phyloP scores from a whole-genome alignment of 2,888 invertebrate species.

The Euzetes globulus region DNA sequence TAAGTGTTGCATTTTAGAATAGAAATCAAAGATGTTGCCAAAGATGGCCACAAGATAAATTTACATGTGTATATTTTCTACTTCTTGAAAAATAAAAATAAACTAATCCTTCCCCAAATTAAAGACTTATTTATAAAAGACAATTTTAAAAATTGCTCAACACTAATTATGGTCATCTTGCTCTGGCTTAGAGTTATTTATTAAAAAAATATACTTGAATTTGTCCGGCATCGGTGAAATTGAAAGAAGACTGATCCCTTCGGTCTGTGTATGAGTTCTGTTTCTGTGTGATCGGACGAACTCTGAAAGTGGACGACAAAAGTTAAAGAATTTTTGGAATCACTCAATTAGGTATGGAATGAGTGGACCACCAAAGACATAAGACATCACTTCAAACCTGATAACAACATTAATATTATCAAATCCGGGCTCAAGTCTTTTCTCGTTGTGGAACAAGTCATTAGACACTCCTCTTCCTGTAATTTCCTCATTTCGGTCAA shows the following conservation, averaged over 20 bases:
- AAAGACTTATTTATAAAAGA: no score
- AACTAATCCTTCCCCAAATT: no score
- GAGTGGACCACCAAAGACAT: background rate
- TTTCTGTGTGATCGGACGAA: conserved; percentile 2
- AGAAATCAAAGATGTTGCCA: no score
- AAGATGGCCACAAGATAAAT: no score
- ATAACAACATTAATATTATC: conserved; percentile 85
- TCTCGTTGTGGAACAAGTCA: conserved; percentile 7
- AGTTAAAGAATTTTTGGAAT: background rate
- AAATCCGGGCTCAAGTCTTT: conserved; percentile 29
- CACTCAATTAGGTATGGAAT: background rate
- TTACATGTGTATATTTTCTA: no score
- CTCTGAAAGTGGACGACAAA: background rate
- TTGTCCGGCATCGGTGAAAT: conserved; percentile 84
- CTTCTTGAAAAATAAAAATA: no score
- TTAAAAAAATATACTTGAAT: conserved; percentile 58
- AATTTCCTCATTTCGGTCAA: conserved; percentile 5
- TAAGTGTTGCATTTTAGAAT: no score
- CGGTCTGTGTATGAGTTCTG: background rate
- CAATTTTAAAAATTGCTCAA: no score
- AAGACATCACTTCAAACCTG: conserved; percentile 54
- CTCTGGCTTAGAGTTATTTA: no score
- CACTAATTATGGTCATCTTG: no score
- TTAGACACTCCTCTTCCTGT: conserved; percentile 23
- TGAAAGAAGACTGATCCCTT: conserved; percentile 51